Evolutionary conservation across 1,140 invertebrate species (phyloP), one percentile per base, ranked within the genome.

Genomic region (Probaryconus sp.): DNA sequence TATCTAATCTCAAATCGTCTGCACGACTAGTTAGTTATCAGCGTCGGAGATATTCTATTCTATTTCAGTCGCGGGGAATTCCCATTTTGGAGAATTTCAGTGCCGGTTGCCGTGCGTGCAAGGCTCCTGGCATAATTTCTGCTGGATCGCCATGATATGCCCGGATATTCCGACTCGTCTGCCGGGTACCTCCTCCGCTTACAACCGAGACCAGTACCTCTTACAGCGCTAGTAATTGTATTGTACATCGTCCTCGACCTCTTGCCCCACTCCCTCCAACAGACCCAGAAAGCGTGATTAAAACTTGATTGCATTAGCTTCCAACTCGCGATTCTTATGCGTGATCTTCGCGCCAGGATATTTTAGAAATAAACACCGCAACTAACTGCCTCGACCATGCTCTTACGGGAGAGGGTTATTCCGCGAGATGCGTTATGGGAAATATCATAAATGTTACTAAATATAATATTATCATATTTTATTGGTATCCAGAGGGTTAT

Each of bases 271-370:
- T n/a, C 38, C 35, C 47, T 33, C 50, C 6, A 35, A 17, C 53
- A 45, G 24, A 56, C 53, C 55, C 56, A 51, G 73, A 55, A 64
- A 73, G 69, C 79, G 64, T 79, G 78, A 81, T 81, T 81, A 81
- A 81, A 81, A 79, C 78, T 79, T 81, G 73, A 81, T 79, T 79
- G 78, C 76, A 70, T 81, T 79, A 81, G 67, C 69, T 68, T 76
- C 60, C 60, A 70, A 70, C 65, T 76, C 60, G 67, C 68, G 71
- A 80, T 78, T 78, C 71, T 78, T 80, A 78, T 61, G 67, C 68
- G 40, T 65, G 63, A 69, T 69, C 63, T 56, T 61, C 37, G 65
- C 51, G 47, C 56, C 45, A 50, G 67, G 63, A 72, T 68, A 76
- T 60, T 72, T 76, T 71, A 43, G 64, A 51, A 63, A 68, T 65